These are phyloP conservation scores for Rhyacichthys aspro DNA, from an alignment of 2,797 vertebrate genomes.

Conservation along the genomic window DNA sequence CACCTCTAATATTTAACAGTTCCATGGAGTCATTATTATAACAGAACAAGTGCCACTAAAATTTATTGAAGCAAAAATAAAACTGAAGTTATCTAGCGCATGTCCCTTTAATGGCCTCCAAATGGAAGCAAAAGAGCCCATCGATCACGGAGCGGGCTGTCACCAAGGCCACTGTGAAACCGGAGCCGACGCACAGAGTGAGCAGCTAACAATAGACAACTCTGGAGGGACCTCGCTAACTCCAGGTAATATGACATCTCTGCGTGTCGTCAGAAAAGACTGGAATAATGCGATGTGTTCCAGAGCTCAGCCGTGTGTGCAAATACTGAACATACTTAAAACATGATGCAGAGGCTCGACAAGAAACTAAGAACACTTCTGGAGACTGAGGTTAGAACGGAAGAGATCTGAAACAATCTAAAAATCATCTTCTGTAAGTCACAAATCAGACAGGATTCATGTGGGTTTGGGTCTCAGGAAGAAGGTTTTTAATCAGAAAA, in stretches of 20 bases:
- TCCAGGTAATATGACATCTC: slow-evolving; percentile 20
- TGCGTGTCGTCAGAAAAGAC: slow-evolving; percentile 17
- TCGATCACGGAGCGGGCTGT: slow-evolving; percentile 41
- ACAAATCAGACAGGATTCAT: no score
- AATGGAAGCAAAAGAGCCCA: slow-evolving; percentile 31
- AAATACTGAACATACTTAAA: slow-evolving; percentile 1
- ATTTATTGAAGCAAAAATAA: slow-evolving; percentile 7
- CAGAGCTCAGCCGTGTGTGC: slow-evolving; percentile 11
- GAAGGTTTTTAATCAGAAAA: no score
- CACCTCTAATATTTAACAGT: neutral
- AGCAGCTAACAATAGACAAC: slow-evolving; percentile 35
- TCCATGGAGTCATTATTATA: neutral
- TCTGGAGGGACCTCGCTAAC: slow-evolving; percentile 17
- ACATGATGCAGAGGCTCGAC: no score
- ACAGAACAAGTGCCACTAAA: neutral
- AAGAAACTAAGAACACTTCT: no score
- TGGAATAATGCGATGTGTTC: neutral
- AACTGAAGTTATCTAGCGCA: slow-evolving; percentile 2
- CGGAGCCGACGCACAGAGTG: slow-evolving; percentile 19
- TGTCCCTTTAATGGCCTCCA: slow-evolving; percentile 31
- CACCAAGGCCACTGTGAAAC: slow-evolving; percentile 41
- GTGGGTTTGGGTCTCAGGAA: no score
- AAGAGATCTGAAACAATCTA: no score
- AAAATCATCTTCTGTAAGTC: no score
- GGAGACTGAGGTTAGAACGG: no score